A percentile compares a stretch with the other conserved stretches of the same genome.
Conservation (phyloP, 1,140 invertebrate species). For the Mycetomoellerius zeteki region DNA sequence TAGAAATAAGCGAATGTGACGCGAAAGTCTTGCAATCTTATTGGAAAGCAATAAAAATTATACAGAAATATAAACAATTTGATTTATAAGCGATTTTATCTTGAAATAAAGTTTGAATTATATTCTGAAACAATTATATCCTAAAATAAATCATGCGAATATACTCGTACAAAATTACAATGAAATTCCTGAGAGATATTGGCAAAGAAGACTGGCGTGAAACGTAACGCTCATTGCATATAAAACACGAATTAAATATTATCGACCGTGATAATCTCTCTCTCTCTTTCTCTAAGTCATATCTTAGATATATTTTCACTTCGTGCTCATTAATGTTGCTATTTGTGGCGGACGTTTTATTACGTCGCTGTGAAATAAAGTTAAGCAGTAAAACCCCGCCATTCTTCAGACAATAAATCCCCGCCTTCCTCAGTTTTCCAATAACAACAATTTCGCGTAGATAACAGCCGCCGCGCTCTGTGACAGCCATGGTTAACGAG, state of each 20-base stretch:
- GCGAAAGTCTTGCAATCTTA: background rate
- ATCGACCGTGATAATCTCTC: background rate
- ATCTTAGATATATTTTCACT: constrained; percentile 55
- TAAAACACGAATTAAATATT: constrained; percentile 43
- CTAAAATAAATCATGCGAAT: background rate
- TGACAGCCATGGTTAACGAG: constrained; percentile 54
- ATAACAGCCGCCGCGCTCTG: constrained; percentile 45
- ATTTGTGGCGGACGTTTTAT: constrained; percentile 54
- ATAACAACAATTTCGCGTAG: constrained; percentile 62
- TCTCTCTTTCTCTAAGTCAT: constrained; percentile 23
- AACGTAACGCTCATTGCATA: background rate
- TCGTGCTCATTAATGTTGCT: constrained; percentile 55
- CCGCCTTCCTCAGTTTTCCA: constrained; percentile 55
- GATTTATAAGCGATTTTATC: background rate
- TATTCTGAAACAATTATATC: background rate
- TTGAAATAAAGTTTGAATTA: background rate
- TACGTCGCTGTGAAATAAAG: constrained; percentile 53
- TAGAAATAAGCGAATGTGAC: background rate
- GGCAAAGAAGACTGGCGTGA: background rate
- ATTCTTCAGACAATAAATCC: constrained; percentile 52
- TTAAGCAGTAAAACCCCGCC: constrained; percentile 50
- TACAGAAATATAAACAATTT: background rate
- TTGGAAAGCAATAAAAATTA: background rate
- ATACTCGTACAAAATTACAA: background rate
- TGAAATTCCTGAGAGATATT: background rate